Evolutionary conservation across 2,113 vertebrate species (phyloP).

Genomic region (Microcebus griseorufus): DNA sequence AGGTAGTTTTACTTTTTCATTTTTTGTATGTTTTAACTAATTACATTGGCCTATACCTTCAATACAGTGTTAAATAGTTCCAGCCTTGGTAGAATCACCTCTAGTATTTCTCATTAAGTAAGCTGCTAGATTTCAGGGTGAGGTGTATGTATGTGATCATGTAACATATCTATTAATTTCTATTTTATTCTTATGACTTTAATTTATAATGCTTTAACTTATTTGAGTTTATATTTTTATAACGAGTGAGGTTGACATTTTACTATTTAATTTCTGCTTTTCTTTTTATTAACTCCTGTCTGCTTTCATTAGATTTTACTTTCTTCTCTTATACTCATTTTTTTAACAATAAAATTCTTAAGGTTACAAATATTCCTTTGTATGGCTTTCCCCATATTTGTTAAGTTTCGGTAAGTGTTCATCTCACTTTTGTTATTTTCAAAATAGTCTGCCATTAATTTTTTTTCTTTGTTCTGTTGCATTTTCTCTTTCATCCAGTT

Average conservation of each 20-base stretch:
- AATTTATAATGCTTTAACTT: conserved; percentile 29
- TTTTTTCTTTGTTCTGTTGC: conserved; percentile 47
- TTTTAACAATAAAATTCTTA: conserved; percentile 18
- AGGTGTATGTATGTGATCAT: neutral
- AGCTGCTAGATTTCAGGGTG: neutral
- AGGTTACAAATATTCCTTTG: neutral
- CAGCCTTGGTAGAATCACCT: neutral
- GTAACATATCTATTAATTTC: neutral
- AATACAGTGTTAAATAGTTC: conserved; percentile 2
- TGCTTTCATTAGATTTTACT: conserved; percentile 19
- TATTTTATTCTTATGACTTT: conserved; percentile 30
- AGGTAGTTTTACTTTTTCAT: neutral
- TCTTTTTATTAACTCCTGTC: neutral
- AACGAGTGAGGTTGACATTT: neutral
- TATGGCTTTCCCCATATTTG: conserved; percentile 12
- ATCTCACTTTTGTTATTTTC: conserved; percentile 33
- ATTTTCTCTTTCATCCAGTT: conserved; percentile 13
- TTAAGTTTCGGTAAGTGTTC: neutral
- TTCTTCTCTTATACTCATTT: conserved; percentile 11
- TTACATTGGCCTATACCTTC: neutral
- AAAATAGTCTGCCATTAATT: neutral
- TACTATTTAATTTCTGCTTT: neutral
- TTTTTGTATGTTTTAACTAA: conserved; percentile 27
- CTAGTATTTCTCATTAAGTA: neutral
- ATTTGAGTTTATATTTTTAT: conserved; percentile 19